Percentiles rank a stretch among this genome's conserved stretches.
These are phyloP conservation scores for Achatina immaculata DNA, from an alignment of 1,140 invertebrate genomes.

Conservation along the genomic window DNA sequence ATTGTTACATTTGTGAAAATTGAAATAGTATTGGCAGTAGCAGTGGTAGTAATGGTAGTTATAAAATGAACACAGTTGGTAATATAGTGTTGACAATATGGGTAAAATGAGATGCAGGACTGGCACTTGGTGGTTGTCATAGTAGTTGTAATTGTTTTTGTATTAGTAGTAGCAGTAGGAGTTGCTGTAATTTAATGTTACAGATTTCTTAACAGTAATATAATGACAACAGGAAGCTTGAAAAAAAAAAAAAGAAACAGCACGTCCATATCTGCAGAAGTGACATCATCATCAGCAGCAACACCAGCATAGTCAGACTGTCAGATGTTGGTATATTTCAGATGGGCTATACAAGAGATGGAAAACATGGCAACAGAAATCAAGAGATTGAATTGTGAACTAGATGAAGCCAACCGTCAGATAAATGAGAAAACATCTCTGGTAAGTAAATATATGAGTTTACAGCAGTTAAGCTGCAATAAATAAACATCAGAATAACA, in stretches of 20 bases:
- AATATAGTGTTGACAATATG: too few species aligned
- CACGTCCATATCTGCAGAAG: too few species aligned
- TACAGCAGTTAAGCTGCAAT: not conserved
- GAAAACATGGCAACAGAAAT: constrained; percentile 34
- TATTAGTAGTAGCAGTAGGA: too few species aligned
- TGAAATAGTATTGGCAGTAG: too few species aligned
- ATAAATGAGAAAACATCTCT: constrained; percentile 14
- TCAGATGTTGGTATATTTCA: not conserved
- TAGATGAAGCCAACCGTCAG: constrained; percentile 22
- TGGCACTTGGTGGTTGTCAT: too few species aligned
- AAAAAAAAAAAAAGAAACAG: too few species aligned
- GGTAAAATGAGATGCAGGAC: too few species aligned
- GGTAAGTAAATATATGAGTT: too few species aligned
- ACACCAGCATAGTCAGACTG: not conserved
- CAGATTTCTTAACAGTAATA: not conserved
- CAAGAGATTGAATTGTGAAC: constrained; percentile 31
- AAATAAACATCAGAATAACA: not conserved
- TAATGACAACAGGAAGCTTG: not conserved
- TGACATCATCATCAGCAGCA: not conserved
- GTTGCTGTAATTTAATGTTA: not conserved
- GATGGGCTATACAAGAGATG: constrained; percentile 28
- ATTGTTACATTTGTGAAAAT: too few species aligned
- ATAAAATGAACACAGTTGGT: too few species aligned
- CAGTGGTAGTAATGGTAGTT: too few species aligned
- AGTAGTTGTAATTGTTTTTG: too few species aligned